Evolutionary conservation across 2,113 vertebrate species (phyloP), one percentile per base, ranked within the genome.

Genomic region (Ciconia stormi): DNA sequence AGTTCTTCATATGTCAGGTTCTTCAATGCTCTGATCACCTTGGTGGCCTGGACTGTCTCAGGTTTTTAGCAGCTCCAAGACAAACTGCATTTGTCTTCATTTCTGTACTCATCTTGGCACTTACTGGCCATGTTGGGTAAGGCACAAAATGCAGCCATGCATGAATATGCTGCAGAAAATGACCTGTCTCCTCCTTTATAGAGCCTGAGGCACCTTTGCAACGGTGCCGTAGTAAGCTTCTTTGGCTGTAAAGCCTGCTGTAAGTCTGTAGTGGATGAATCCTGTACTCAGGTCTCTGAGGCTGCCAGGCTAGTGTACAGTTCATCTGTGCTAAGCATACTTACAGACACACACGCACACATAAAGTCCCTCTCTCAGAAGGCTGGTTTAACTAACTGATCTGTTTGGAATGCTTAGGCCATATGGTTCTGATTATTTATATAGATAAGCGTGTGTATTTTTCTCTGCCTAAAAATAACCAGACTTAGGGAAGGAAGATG

Each of bases 341-440:
- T 77, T 67, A 46, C 10, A 59, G 59, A 66, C 25, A 65, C 29
- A 56, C 44, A 65, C 0, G 4, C 26, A 42, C 42, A 42, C n/a
- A 34, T 6, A 1, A 23, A 91, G 63, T 66, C 69, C 26, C 6
- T 84, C 73, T 40, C 69, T 70, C 10, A 11, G 58, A 92, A 94
- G 69, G n/a, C 40, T 55, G n/a, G 38, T 93, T 94, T 90, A 70
- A 66, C 46, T 90, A 70, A 66, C 46, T 88, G 82, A 73, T 94
- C 93, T 80, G 67, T 86, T 90, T 56, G 84, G 82, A 91, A 95
- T 91, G 91, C 58, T 85, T 53, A 34, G 42, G 74, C 91, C 96
- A 81, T 91, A 97, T 95, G 96, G 84, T 93, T 91, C 89, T 94
- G 94, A 95, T 97, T 97, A 96, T 95, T 97, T 97, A 66, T 85